Evolutionary conservation across 2,888 invertebrate genomes (phyloP).

Genomic region (Calliphora vomitoria): DNA sequence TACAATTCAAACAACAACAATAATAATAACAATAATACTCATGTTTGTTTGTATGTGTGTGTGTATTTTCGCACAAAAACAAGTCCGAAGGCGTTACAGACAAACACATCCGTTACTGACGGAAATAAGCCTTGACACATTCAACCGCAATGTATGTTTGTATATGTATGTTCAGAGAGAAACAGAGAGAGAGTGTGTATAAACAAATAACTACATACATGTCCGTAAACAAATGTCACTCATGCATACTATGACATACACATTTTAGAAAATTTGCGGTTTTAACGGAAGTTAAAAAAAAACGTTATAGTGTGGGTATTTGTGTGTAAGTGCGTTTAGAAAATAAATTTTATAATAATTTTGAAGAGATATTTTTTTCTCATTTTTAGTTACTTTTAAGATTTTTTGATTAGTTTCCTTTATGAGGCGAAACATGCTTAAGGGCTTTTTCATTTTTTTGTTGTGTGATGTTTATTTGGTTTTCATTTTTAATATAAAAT

Average conservation of each 20-base stretch:
- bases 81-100: slow-evolving; percentile 72
- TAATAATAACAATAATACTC: slow-evolving; percentile 43
- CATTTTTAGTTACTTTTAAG: slow-evolving; percentile 49
- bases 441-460: slow-evolving; percentile 20
- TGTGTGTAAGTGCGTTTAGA: slow-evolving; percentile 41
- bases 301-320: not conserved
- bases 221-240: slow-evolving; percentile 56
- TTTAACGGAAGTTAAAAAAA: slow-evolving; percentile 49
- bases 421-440: slow-evolving; percentile 4
- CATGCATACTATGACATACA: slow-evolving; percentile 11
- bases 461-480: not conserved
- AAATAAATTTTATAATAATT: slow-evolving; percentile 52
- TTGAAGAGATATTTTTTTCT: not conserved
- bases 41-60: not conserved
- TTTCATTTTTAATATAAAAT: not conserved
- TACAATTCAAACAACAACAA: slow-evolving; percentile 21
- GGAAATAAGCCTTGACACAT: slow-evolving; percentile 74
- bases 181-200: not conserved
- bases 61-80: slow-evolving; percentile 13
- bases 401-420: slow-evolving; percentile 69
- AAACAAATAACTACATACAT: not conserved
- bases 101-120: slow-evolving; percentile 73
- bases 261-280: slow-evolving; percentile 58
- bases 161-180: not conserved
- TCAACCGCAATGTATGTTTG: slow-evolving; percentile 62